Base-by-base conservation (phyloP, 2,888 invertebrate genomes). In the Gymnocheta viridis region DNA sequence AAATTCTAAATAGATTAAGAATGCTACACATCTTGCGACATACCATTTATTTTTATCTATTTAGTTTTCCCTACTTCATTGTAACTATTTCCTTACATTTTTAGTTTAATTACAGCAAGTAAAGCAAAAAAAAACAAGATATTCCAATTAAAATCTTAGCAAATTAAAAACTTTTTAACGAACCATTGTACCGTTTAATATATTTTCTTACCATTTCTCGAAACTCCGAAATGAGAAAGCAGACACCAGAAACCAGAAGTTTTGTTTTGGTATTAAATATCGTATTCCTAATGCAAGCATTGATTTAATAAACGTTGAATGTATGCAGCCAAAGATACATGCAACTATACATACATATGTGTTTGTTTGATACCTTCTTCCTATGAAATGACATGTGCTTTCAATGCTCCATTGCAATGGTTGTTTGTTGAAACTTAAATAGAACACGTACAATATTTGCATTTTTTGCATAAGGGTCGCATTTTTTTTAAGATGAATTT, bases 151-250 rank as follows among this genome's bases (percentile, higher is more conserved):
- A 79, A 79, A 51, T 82, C 32, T 82, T 70, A 58, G 38, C 49
- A 70, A 74, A 79, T 82, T 79, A 79, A 70, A 76, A 83, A 80
- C 64, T 83, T 83, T 82, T 76, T 76, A 83, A 72, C 66, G 79
- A 83, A 83, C 66, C 44, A 60, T 70, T 83, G 80, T 80, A 70
- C 32, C 49, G 56, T 76, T 83, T 72, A 70, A 76, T 72, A 70
- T 72, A 70, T 64, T 29, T 76, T 58, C 58, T 17, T 74, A 12
- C n/a, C 14, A 19, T 56, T 32, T 38, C 6, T n/a, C 32, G 24
- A 12, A 22, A 22, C 22, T 66, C n/a, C 0, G 14, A 35, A 44
- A 51, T 14, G 60, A 51, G 47, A 32, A 67, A 47, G 2, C 19
- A n/a, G 9, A 60, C 38, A 38, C 1, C 35, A 66, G n/a, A 27